Evolutionary conservation across 2,797 vertebrate species (phyloP).

Genomic region (Chlorospingus flavigularis): DNA sequence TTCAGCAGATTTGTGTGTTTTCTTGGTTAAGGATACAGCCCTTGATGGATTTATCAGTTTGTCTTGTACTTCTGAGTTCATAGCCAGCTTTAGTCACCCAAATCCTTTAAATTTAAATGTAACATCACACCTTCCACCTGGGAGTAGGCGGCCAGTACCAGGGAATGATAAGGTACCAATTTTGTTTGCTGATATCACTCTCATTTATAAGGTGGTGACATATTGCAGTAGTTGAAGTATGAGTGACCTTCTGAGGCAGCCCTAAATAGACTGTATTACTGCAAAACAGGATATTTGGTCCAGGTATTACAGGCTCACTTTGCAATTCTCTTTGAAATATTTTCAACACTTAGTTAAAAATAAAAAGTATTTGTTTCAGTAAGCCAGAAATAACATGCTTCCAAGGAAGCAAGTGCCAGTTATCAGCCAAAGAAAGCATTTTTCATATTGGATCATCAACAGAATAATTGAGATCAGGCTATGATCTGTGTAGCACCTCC

Average conservation of each 20-base stretch:
- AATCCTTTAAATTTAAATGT: background rate
- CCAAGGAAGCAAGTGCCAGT: background rate
- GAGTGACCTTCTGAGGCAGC: background rate
- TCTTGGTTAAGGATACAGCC: background rate
- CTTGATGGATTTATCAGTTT: background rate
- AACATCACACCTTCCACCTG: background rate
- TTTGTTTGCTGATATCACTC: background rate
- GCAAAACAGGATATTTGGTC: background rate
- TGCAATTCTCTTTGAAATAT: background rate
- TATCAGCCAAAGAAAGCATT: background rate
- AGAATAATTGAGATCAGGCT: background rate
- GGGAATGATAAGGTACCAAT: background rate
- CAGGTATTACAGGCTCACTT: background rate
- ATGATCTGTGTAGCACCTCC: background rate
- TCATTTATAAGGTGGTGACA: background rate
- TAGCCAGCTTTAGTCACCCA: background rate
- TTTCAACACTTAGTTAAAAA: slow-evolving; percentile 3
- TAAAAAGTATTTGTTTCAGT: background rate
- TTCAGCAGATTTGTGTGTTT: background rate
- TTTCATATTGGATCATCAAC: background rate
- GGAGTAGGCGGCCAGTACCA: background rate
- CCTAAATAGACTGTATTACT: background rate
- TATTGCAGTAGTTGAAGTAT: background rate
- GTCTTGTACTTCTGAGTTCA: background rate
- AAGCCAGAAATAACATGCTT: background rate